These are phyloP conservation scores for Drosophila navojoa DNA, from an alignment of 1,140 invertebrate species.

Conservation along the genomic window DNA sequence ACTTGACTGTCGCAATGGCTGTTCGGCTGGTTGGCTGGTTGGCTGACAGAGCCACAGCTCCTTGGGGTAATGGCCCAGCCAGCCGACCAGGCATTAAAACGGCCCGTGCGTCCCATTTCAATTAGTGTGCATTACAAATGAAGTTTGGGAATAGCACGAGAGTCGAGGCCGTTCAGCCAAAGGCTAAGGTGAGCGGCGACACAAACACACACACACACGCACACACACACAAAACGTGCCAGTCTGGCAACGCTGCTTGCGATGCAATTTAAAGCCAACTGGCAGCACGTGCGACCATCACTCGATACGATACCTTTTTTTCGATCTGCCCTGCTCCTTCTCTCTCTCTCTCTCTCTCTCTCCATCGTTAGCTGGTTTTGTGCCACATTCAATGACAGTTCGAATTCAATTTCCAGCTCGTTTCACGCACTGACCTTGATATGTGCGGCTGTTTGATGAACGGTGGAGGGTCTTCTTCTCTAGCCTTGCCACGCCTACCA, in stretches of 20 bases:
- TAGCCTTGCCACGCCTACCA: slow-evolving; percentile 19
- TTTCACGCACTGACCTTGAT: slow-evolving; percentile 48
- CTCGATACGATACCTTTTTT: slow-evolving; percentile 3
- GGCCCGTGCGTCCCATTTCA: slow-evolving; percentile 77
- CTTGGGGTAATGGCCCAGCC: slow-evolving; percentile 15
- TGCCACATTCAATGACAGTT: slow-evolving; percentile 34
- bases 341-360: background rate
- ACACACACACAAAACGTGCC: background rate
- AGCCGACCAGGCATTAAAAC: slow-evolving; percentile 72
- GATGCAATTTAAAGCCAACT: slow-evolving; percentile 32
- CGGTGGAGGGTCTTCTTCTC: no score
- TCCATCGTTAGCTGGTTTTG: background rate
- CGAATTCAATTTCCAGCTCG: slow-evolving; percentile 59
- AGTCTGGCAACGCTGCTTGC: slow-evolving; percentile 35
- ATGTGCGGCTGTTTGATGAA: background rate
- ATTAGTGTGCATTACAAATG: slow-evolving; percentile 82
- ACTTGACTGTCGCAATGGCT: slow-evolving; percentile 1
- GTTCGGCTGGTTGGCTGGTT: no score
- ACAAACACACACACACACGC: no score
- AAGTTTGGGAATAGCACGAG: slow-evolving; percentile 73
- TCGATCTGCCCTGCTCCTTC: background rate
- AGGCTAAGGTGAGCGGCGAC: slow-evolving; percentile 3
- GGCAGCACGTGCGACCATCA: slow-evolving; percentile 22
- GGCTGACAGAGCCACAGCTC: background rate
- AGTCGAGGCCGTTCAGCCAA: background rate